Evolutionary conservation across 2,113 vertebrate species (phyloP).

Genomic region (Malurus melanocephalus): DNA sequence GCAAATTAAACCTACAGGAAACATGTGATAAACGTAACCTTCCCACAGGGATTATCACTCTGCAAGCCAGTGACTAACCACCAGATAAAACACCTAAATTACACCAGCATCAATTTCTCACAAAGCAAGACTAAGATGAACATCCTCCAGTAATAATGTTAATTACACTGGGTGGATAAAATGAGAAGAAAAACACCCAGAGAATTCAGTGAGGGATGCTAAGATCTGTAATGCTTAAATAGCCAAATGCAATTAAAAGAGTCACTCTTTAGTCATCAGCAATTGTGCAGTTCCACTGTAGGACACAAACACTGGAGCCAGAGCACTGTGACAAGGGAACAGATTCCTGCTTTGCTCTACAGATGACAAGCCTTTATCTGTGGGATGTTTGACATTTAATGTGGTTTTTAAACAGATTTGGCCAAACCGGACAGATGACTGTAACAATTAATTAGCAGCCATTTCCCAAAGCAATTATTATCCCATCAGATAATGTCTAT

Average conservation of each 20-base stretch:
- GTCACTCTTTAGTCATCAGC: slow-evolving; percentile 44
- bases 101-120: slow-evolving; percentile 30
- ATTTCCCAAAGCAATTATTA: neutral
- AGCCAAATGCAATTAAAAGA: slow-evolving; percentile 49
- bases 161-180: slow-evolving; percentile 50
- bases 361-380: slow-evolving; percentile 19
- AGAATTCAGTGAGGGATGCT: slow-evolving; percentile 26
- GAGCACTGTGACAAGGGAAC: slow-evolving; percentile 38
- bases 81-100: slow-evolving; percentile 19
- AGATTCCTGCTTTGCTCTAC: slow-evolving; percentile 28
- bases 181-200: slow-evolving; percentile 23
- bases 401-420: neutral
- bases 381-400: neutral
- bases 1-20: slow-evolving; percentile 46
- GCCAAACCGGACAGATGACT: neutral
- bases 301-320: slow-evolving; percentile 8
- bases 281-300: neutral
- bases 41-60: slow-evolving; percentile 6
- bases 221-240: slow-evolving; percentile 31
- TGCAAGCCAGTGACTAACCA: slow-evolving; percentile 7
- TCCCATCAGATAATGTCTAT: neutral
- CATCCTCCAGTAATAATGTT: slow-evolving; percentile 42
- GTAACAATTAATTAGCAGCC: neutral
- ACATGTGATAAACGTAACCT: slow-evolving; percentile 2
- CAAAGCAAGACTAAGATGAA: slow-evolving; percentile 37